These are phyloP conservation scores for Varanus komodoensis DNA, from an alignment of 2,113 vertebrate genomes.

Conservation along the genomic window DNA sequence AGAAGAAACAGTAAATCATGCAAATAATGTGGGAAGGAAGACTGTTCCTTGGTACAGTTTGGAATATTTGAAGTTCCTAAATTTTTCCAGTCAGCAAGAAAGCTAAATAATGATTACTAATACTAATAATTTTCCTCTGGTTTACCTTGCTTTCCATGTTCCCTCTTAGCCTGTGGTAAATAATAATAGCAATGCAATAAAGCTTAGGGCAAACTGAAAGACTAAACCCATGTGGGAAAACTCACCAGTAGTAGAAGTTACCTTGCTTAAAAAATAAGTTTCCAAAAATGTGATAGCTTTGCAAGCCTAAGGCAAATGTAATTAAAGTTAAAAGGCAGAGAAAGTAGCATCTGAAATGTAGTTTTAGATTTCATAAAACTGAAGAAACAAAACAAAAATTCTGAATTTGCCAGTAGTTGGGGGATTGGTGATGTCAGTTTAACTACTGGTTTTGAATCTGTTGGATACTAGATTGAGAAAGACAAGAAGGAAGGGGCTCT, in stretches of 20 bases:
- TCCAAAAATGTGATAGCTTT: constrained; percentile 57
- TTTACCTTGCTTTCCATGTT: not conserved
- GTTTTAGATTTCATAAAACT: constrained; percentile 66
- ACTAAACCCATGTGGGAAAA: constrained; percentile 19
- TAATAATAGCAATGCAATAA: not conserved
- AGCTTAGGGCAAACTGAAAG: constrained; percentile 25
- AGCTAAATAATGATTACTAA: not conserved
- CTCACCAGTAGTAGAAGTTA: constrained; percentile 30
- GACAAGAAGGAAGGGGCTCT: not conserved
- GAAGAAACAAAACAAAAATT: constrained; percentile 61
- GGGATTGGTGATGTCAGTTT: constrained; percentile 32
- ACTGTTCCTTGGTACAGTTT: not conserved
- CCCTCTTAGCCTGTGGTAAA: constrained; percentile 29
- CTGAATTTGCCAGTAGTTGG: constrained; percentile 62
- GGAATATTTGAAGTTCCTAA: constrained; percentile 18
- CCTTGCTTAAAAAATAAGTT: constrained; percentile 49
- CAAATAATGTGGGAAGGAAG: not conserved
- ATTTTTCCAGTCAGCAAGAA: constrained; percentile 23
- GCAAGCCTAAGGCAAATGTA: constrained; percentile 65
- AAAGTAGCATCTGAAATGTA: constrained; percentile 65
- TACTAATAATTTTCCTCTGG: not conserved
- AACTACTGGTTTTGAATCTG: not conserved
- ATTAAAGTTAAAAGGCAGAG: constrained; percentile 70
- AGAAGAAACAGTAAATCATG: constrained; percentile 13
- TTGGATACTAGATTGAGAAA: not conserved